A percentile compares a stretch with the other conserved stretches of the same genome.
Evolutionary conservation across 2,113 vertebrate species (phyloP).

Genomic region (Pluvialis apricaria): DNA sequence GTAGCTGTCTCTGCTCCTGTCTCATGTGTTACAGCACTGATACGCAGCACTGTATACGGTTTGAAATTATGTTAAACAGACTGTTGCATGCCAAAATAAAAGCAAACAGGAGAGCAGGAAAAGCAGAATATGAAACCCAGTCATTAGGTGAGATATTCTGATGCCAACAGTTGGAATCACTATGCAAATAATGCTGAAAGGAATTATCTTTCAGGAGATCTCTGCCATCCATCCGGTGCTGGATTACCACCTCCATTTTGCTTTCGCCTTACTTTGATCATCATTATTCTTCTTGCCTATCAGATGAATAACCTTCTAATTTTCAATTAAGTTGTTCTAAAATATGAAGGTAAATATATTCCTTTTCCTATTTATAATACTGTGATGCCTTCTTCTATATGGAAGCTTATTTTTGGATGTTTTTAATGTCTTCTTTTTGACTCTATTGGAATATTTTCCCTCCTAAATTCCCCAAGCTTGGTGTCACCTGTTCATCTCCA

Average conservation of each 20-base stretch:
- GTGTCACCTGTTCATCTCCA: neutral
- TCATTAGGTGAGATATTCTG: neutral
- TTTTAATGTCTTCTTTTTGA: neutral
- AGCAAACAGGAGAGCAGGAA: neutral
- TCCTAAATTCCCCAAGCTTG: neutral
- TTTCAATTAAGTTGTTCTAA: neutral
- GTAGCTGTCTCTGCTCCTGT: neutral
- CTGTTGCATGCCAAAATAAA: neutral
- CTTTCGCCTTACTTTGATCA: neutral
- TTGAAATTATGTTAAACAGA: neutral
- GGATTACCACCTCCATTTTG: neutral
- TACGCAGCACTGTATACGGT: accelerated
- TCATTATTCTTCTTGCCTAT: too few species aligned
- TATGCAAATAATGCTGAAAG: neutral
- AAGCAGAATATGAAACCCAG: neutral
- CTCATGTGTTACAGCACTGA: neutral
- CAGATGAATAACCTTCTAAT: neutral
- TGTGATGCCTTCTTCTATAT: neutral
- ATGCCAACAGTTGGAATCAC: neutral
- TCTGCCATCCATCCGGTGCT: neutral
- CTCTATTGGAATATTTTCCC: neutral
- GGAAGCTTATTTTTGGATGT: neutral
- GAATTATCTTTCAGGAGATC: neutral
- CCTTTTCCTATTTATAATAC: neutral
- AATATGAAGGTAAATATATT: neutral